Evolutionary conservation across 1,140 invertebrate genomes (phyloP), one percentile per base, ranked within the genome.

Genomic region (Drosophila mauritiana): DNA sequence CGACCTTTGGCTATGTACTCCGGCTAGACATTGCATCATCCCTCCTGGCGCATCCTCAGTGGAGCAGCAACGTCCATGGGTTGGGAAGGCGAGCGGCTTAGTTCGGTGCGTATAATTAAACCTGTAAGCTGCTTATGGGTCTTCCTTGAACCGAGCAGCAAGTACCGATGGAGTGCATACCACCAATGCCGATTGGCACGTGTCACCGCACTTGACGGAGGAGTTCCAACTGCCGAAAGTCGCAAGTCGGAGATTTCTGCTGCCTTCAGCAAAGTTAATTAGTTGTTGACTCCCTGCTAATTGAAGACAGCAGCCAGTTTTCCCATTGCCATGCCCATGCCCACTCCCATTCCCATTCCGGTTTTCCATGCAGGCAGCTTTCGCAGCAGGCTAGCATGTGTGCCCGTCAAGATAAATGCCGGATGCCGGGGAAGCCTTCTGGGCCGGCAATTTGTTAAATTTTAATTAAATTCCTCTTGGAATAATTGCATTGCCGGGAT

Each of bases 101-200:
- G 40, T 42, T 45, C 53, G 59, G 3, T 36, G 73, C 34, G 46
- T 57, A 58, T 76, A 76, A 76, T 76, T 76, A 67, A 76, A 67
- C 67, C 53, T 46, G 73, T 76, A 76, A 75, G 73, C 73, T 11
- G 72, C 73, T 76, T 76, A 75, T 43, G 72, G 10, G 72, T 40
- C 70, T 75, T 67, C 52, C 54, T 36, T 43, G 11, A 22, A 45
- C 12, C 5, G 31, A 3, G 31, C 3, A 3, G 31, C 0, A 31
- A 8, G 7, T 8, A 8, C 31, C 7, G 31, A 31, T 31, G 31
- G 7, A 31, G 31, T 31, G 31, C 31, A 31, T 10, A 3, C 31
- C 31, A 10, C 7, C 31, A 10, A 10, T 8, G 8, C 52, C 68
- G 36, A 48, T 57, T 70, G 67, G 65, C 68, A 72, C 68, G 68